These are phyloP conservation scores for Argyra leucocephala DNA, from an alignment of 2,888 invertebrate genomes.

Conservation along the genomic window DNA sequence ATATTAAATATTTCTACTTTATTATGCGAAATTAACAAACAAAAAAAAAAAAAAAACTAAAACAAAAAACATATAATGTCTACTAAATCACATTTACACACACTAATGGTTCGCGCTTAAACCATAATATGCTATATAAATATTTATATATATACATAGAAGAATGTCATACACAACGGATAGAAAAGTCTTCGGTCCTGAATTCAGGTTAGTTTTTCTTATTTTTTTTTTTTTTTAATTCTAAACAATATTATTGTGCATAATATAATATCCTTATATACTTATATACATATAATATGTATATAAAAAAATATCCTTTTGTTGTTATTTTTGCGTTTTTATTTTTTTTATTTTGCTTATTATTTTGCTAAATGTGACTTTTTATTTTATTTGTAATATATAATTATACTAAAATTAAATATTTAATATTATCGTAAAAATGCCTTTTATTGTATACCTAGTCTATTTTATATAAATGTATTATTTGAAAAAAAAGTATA, in stretches of 20 bases:
- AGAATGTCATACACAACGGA: background rate
- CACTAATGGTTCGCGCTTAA: background rate
- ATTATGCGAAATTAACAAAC: too few relatives aligned
- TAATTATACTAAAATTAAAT: too few relatives aligned
- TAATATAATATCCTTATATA: too few relatives aligned
- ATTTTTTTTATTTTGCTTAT: background rate
- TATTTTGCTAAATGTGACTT: background rate
- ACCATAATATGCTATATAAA: background rate
- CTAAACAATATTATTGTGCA: too few relatives aligned
- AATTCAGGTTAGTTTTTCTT: background rate
- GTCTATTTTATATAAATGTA: too few relatives aligned
- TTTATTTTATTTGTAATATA: too few relatives aligned
- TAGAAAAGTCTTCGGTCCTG: slow-evolving; percentile 4
- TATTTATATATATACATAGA: background rate
- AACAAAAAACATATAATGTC: background rate
- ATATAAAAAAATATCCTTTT: too few relatives aligned
- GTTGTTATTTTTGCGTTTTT: too few relatives aligned
- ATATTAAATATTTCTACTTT: background rate
- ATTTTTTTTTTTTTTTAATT: background rate
- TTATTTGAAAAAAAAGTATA: too few relatives aligned
- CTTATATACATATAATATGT: too few relatives aligned
- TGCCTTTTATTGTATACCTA: too few relatives aligned
- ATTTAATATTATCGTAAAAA: too few relatives aligned
- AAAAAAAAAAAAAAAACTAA: background rate
- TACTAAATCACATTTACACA: background rate